A percentile compares a stretch with the other conserved stretches of the same genome.
These are phyloP conservation scores for Pithecia hirsuta DNA, from an alignment of 2,797 vertebrate genomes.

Conservation along the genomic window DNA sequence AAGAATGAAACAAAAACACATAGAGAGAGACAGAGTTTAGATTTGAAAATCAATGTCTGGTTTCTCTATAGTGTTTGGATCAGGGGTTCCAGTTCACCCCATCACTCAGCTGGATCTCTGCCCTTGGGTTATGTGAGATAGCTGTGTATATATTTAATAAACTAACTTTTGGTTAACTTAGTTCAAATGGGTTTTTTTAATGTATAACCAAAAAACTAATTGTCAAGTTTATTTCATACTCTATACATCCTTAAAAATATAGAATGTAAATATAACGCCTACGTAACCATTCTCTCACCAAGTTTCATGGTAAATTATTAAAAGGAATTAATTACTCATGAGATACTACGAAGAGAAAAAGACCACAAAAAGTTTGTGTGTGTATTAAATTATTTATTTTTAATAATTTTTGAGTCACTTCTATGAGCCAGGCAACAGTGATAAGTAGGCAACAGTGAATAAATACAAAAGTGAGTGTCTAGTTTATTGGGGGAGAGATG, in stretches of 20 bases:
- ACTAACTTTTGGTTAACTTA: not conserved
- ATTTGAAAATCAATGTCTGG: not conserved
- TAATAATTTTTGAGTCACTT: not conserved
- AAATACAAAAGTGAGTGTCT: not conserved
- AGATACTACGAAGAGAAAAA: not conserved
- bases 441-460: not conserved
- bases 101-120: not conserved
- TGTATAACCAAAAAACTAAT: not conserved
- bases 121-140: not conserved
- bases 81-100: not conserved
- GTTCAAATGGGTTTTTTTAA: not conserved
- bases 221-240: not conserved
- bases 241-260: not conserved
- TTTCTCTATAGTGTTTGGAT: not conserved
- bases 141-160: not conserved
- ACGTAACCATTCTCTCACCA: not conserved
- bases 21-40: not conserved
- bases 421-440: not conserved
- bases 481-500: not conserved
- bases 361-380: not conserved
- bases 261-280: not conserved
- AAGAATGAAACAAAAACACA: not conserved
- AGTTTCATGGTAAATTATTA: slow-evolving; percentile 27
- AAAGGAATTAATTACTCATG: slow-evolving; percentile 5
- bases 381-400: not conserved